A percentile compares a stretch with the other conserved stretches of the same genome.
phyloP scores from a whole-genome alignment of 2,888 invertebrate genomes.

The Chalcosyrphus nemorum region DNA sequence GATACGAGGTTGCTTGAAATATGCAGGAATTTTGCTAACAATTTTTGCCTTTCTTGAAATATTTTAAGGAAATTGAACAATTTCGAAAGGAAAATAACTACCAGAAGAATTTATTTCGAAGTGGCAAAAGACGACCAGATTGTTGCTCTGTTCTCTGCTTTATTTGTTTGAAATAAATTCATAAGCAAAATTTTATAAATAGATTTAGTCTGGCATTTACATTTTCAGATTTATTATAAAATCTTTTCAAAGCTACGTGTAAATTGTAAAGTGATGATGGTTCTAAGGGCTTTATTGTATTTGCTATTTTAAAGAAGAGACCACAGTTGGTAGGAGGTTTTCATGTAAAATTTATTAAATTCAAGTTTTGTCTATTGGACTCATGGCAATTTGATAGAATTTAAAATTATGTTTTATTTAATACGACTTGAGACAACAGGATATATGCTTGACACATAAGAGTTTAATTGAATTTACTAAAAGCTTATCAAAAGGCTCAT shows the following conservation, averaged over 20 bases:
- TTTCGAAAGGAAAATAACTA: background rate
- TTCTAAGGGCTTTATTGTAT: background rate
- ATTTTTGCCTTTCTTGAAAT: slow-evolving; percentile 22
- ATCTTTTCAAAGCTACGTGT: background rate
- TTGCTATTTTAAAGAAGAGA: background rate
- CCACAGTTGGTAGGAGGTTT: background rate
- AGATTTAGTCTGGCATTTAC: background rate
- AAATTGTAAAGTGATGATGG: background rate
- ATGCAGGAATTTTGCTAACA: slow-evolving; percentile 32
- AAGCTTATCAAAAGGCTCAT: too few species aligned
- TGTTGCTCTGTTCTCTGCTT: background rate
- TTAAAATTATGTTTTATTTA: too few species aligned
- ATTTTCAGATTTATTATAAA: background rate
- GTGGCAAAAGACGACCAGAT: background rate
- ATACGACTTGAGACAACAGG: too few species aligned
- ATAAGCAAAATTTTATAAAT: background rate
- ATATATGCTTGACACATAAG: too few species aligned
- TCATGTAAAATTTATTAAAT: background rate
- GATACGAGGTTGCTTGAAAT: background rate
- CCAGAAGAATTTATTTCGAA: slow-evolving; percentile 25
- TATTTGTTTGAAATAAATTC: background rate
- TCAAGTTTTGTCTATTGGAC: too few species aligned
- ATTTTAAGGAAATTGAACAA: slow-evolving; percentile 1
- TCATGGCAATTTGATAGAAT: too few species aligned
- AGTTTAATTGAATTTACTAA: too few species aligned